These are phyloP conservation scores for Drosophila hamatofila DNA, from an alignment of 2,888 invertebrate genomes.

Conservation along the genomic window DNA sequence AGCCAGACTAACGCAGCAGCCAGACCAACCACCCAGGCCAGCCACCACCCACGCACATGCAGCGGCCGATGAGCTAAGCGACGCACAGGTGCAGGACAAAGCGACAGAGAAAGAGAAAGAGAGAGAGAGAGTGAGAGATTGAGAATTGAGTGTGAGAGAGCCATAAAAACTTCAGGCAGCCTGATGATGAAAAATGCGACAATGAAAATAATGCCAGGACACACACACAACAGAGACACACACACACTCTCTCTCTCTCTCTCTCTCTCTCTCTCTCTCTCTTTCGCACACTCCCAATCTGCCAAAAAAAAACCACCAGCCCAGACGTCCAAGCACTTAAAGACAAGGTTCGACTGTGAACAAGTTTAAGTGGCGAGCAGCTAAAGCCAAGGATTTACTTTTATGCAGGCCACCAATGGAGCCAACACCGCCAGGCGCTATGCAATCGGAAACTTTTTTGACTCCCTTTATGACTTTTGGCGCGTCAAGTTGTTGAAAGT, in stretches of 20 bases:
- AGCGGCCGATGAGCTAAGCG: slow-evolving; percentile 73
- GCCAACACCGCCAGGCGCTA: neutral
- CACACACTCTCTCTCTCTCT: neutral
- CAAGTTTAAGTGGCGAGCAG: slow-evolving; percentile 82
- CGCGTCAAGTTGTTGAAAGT: slow-evolving; percentile 80
- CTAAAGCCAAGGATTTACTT: slow-evolving; percentile 81
- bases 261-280: too few species aligned
- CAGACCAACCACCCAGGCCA: slow-evolving; percentile 2
- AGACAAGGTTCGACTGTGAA: slow-evolving; percentile 73
- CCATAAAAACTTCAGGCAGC: slow-evolving; percentile 72
- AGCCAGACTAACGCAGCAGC: slow-evolving; percentile 15
- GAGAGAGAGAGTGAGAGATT: slow-evolving; percentile 13
- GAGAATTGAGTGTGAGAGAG: slow-evolving; percentile 30
- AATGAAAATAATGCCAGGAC: slow-evolving; percentile 76
- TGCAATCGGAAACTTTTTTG: slow-evolving; percentile 60
- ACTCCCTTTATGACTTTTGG: slow-evolving; percentile 80
- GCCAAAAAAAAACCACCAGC: slow-evolving; percentile 14
- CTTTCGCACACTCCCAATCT: neutral
- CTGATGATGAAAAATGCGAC: slow-evolving; percentile 83
- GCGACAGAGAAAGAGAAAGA: slow-evolving; percentile 20
- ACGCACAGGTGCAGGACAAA: slow-evolving; percentile 75
- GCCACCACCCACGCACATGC: slow-evolving; percentile 63
- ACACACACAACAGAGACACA: slow-evolving; percentile 50
- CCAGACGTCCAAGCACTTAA: slow-evolving; percentile 70
- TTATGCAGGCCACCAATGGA: slow-evolving; percentile 61